A percentile compares a stretch with the other conserved stretches of the same genome.
These are phyloP conservation scores for Drosophila tripunctata DNA, from an alignment of 2,888 invertebrate species.

Conservation along the genomic window DNA sequence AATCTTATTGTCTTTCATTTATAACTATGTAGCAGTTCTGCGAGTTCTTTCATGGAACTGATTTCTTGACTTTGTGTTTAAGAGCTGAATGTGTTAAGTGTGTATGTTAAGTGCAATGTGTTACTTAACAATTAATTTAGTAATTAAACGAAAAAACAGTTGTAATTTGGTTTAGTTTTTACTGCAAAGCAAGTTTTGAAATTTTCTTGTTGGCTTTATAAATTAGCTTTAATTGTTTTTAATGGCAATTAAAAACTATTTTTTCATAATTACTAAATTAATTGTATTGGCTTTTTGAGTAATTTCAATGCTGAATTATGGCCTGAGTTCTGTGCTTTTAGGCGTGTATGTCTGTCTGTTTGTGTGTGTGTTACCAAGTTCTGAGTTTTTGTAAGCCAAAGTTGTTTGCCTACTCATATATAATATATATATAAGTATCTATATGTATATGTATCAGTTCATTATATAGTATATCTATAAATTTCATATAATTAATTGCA, in stretches of 20 bases:
- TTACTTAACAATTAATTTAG: slow-evolving; percentile 17
- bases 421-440: slow-evolving; percentile 23
- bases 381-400: slow-evolving; percentile 39
- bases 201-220: slow-evolving; percentile 5
- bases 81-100: slow-evolving; percentile 28
- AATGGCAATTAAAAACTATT: slow-evolving; percentile 13
- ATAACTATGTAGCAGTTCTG: slow-evolving; percentile 75
- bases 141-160: slow-evolving; percentile 22
- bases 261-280: slow-evolving; percentile 23
- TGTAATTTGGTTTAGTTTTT: slow-evolving; percentile 1
- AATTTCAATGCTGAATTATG: slow-evolving; percentile 18
- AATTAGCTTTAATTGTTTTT: slow-evolving; percentile 25
- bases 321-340: slow-evolving; percentile 47
- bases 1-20: slow-evolving; percentile 77
- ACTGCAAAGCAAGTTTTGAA: slow-evolving; percentile 18
- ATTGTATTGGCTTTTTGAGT: slow-evolving; percentile 9
- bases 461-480: slow-evolving; percentile 66
- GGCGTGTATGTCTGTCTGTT: slow-evolving; percentile 8
- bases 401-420: neutral
- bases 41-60: slow-evolving; percentile 61
- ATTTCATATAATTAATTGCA: slow-evolving; percentile 48
- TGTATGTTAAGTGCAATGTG: slow-evolving; percentile 12
- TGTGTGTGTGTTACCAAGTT: slow-evolving; percentile 10
- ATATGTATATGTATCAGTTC: slow-evolving; percentile 72
- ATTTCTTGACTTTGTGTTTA: slow-evolving; percentile 45